These are phyloP conservation scores for Beaufortia kweichowensis DNA, from an alignment of 2,113 vertebrate species.

Conservation along the genomic window DNA sequence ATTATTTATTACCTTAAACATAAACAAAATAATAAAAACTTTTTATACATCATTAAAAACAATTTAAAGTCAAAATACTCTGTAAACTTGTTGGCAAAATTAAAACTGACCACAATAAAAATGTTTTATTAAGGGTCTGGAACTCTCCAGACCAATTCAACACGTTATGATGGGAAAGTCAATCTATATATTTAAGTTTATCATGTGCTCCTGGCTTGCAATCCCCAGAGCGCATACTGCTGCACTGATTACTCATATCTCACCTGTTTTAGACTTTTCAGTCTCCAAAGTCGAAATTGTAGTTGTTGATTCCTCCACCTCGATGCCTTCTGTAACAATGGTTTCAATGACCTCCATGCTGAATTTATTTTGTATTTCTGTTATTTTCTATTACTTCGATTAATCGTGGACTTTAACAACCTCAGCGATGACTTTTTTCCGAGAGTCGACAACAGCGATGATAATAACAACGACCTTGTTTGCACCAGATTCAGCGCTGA, in stretches of 20 bases:
- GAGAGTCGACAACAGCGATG: slow-evolving; percentile 62
- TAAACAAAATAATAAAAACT: background rate
- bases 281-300: slow-evolving; percentile 55
- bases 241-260: slow-evolving; percentile 38
- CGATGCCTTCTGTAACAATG: slow-evolving; percentile 65
- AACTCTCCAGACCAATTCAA: background rate
- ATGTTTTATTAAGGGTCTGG: background rate
- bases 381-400: slow-evolving; percentile 7
- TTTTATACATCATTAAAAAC: background rate
- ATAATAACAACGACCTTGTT: slow-evolving; percentile 63
- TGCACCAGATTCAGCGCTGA: background rate
- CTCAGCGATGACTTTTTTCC: slow-evolving; percentile 60
- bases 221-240: slow-evolving; percentile 40
- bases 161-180: background rate
- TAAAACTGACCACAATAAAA: background rate
- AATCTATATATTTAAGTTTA: slow-evolving; percentile 40
- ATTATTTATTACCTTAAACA: background rate
- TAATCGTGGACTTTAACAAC: slow-evolving; percentile 75
- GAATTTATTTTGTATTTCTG: background rate
- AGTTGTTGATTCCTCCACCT: slow-evolving; percentile 63
- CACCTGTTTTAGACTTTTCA: slow-evolving; percentile 72
- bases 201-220: slow-evolving; percentile 55
- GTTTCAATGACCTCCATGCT: slow-evolving; percentile 69
- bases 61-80: background rate
- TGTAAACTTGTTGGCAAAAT: background rate